Conservation (phyloP, 2,888 invertebrate genomes). For the Tetranychus piercei region DNA sequence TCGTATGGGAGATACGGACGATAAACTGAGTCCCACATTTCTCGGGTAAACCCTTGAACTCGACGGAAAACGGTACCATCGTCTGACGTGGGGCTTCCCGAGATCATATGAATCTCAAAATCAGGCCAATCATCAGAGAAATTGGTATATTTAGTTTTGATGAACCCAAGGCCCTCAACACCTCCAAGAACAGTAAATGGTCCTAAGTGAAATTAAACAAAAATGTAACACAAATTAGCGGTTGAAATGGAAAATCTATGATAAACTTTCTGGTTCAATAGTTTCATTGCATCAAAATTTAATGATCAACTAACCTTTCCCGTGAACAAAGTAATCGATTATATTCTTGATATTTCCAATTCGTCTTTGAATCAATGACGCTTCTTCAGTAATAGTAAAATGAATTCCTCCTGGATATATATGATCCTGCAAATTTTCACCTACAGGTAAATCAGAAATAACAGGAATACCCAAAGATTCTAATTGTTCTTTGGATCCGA, state of each 20-base stretch:
- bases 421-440: slow-evolving; percentile 72
- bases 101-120: slow-evolving; percentile 66
- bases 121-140: slow-evolving; percentile 57
- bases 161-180: slow-evolving; percentile 66
- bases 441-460: slow-evolving; percentile 60
- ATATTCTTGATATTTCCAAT: slow-evolving; percentile 27
- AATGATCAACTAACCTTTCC: slow-evolving; percentile 22
- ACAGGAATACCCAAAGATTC: slow-evolving; percentile 43
- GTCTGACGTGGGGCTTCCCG: slow-evolving; percentile 64
- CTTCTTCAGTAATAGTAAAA: slow-evolving; percentile 57
- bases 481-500: slow-evolving; percentile 40
- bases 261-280: not conserved
- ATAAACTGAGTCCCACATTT: slow-evolving; percentile 28
- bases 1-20: slow-evolving; percentile 26
- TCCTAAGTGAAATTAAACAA: not conserved
- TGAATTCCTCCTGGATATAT: slow-evolving; percentile 57
- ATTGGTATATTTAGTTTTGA: slow-evolving; percentile 63
- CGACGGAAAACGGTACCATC: slow-evolving; percentile 44
- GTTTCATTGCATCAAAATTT: no score
- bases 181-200: slow-evolving; percentile 66
- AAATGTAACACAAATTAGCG: not conserved
- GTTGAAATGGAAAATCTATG: not conserved
- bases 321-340: slow-evolving; percentile 25
- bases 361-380: slow-evolving; percentile 27
- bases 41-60: slow-evolving; percentile 58